These are phyloP conservation scores for Brachionus paranguensis DNA, from an alignment of 1,140 invertebrate species.

Conservation along the genomic window DNA sequence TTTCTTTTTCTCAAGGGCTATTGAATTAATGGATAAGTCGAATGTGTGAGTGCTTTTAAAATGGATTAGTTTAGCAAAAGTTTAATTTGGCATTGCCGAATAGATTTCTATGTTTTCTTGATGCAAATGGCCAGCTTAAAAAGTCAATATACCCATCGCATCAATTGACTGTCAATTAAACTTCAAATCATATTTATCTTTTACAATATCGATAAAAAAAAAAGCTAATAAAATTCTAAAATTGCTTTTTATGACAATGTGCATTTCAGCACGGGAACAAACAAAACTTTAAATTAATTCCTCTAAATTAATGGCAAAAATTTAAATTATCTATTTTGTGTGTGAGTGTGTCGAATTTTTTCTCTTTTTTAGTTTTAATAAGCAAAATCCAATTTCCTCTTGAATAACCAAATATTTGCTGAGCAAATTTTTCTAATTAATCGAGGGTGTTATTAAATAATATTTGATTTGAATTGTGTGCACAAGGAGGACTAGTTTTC, in stretches of 20 bases:
- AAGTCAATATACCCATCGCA: background rate
- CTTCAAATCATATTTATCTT: background rate
- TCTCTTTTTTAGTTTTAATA: background rate
- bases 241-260: background rate
- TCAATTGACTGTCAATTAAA: background rate
- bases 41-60: background rate
- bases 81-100: conserved; percentile 2
- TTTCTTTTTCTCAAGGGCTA: conserved; percentile 27
- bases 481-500: background rate
- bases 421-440: background rate
- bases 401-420: background rate
- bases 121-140: background rate
- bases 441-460: conserved; percentile 1
- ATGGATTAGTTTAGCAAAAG: background rate
- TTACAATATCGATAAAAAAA: background rate
- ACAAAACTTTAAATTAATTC: conserved; percentile 3
- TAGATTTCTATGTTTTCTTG: background rate
- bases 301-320: background rate
- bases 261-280: background rate
- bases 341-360: background rate
- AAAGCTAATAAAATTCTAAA: background rate
- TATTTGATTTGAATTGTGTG: background rate
- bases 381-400: background rate
- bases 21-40: conserved; percentile 32
- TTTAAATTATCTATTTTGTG: conserved; percentile 1